Percentiles rank a stretch among this genome's conserved stretches.
Evolutionary conservation across 37 sponge, comb jelly and placozoan species (phyloP).

Genomic region (Oopsacas minuta): DNA sequence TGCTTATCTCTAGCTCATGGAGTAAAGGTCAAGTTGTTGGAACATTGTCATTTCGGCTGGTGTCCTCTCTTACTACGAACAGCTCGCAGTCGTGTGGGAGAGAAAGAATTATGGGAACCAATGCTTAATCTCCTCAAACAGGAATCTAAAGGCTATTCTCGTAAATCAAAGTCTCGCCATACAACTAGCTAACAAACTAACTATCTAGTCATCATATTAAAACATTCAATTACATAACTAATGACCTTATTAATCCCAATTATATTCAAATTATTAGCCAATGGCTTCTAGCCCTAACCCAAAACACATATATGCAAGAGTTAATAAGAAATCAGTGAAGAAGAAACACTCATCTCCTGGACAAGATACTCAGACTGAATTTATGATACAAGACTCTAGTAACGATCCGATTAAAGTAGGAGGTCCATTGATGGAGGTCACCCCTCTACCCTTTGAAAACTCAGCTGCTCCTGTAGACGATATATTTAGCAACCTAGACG

Average conservation of each 20-base stretch:
- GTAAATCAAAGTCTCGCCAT: neutral
- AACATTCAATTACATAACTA: neutral
- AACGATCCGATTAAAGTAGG: neutral
- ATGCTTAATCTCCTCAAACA: neutral
- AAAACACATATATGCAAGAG: neutral
- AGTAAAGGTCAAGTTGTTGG: neutral
- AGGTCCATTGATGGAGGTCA: neutral
- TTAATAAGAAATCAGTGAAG: neutral
- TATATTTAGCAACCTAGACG: neutral
- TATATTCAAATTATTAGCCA: neutral
- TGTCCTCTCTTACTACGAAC: neutral
- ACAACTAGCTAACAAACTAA: neutral
- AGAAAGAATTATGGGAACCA: neutral
- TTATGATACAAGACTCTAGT: neutral
- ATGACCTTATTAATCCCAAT: neutral
- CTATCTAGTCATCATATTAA: neutral
- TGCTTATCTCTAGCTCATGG: neutral
- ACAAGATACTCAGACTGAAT: neutral
- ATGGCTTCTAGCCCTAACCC: neutral
- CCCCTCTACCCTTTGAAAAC: neutral
- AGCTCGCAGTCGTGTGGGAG: neutral
- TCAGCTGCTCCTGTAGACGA: neutral
- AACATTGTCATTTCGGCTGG: constrained; percentile 3
- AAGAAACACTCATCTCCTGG: neutral
- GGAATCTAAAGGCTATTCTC: neutral